A percentile compares a stretch with the other conserved stretches of the same genome.
Evolutionary conservation across 2,113 vertebrate species (phyloP).

Genomic region (Embiotoca jacksoni): DNA sequence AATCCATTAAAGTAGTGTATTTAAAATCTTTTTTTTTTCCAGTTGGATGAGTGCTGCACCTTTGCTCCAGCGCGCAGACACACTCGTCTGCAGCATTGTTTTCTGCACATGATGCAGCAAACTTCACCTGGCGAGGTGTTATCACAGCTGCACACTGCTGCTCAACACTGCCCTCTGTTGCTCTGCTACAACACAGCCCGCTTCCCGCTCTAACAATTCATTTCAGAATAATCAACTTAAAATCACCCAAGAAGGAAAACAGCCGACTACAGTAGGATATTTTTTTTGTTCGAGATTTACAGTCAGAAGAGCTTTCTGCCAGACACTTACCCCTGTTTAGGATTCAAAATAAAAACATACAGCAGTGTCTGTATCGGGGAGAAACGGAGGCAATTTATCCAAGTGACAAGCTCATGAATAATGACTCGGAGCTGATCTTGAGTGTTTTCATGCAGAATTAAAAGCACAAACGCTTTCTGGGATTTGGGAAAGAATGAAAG

Average conservation of each 20-base stretch:
- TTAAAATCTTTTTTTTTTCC: not conserved
- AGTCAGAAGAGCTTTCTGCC: not conserved
- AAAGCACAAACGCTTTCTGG: not conserved
- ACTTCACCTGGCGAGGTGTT: slow-evolving; percentile 66
- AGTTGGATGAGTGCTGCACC: not conserved
- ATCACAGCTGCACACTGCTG: slow-evolving; percentile 43
- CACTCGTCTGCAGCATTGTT: not conserved
- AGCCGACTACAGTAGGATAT: rapidly evolving
- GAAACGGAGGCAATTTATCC: slow-evolving; percentile 36
- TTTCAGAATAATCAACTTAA: slow-evolving; percentile 21
- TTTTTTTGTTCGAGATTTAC: not conserved
- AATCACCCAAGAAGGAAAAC: not conserved
- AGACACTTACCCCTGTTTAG: not conserved
- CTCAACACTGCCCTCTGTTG: slow-evolving; percentile 85
- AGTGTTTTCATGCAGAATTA: slow-evolving; percentile 28
- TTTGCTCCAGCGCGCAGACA: no score
- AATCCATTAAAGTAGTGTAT: not conserved
- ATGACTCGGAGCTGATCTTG: slow-evolving; percentile 14
- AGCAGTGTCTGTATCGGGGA: not conserved
- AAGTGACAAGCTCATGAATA: slow-evolving; percentile 32
- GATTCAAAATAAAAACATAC: slow-evolving; percentile 16
- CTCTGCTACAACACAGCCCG: not conserved
- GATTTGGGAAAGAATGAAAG: not conserved
- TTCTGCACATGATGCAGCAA: slow-evolving; percentile 24
- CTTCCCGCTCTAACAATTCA: slow-evolving; percentile 35